A percentile compares a stretch with the other conserved stretches of the same genome.
phyloP scores from a whole-genome alignment of 2,113 vertebrate genomes.

The Oryzias javanicus region DNA sequence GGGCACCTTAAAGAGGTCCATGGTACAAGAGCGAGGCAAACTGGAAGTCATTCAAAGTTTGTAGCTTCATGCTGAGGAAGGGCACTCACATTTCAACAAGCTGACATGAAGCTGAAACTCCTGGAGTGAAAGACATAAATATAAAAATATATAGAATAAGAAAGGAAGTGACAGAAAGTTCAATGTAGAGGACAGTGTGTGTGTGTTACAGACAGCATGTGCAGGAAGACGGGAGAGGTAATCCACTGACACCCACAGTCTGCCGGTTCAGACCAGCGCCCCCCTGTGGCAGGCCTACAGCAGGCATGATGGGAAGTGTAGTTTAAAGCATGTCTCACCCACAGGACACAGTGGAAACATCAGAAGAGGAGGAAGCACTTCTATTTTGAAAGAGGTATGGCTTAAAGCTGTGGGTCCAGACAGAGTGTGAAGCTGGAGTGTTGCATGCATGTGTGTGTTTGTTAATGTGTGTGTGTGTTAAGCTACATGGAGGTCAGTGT shows the following conservation, averaged over 20 bases:
- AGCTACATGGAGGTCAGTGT: constrained; percentile 66
- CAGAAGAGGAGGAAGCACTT: constrained; percentile 73
- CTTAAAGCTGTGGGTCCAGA: constrained; percentile 71
- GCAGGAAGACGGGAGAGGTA: constrained; percentile 57
- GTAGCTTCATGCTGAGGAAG: constrained; percentile 72
- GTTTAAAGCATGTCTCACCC: constrained; percentile 72
- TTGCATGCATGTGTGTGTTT: constrained; percentile 23
- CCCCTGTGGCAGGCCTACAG: constrained; percentile 27
- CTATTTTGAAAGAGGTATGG: constrained; percentile 71
- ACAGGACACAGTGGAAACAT: constrained; percentile 65
- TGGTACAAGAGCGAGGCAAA: constrained; percentile 73
- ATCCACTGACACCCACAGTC: constrained; percentile 26
- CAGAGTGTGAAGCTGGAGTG: constrained; percentile 30
- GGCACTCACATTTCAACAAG: constrained; percentile 57
- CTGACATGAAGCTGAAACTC: constrained; percentile 51
- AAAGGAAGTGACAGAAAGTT: constrained; percentile 55
- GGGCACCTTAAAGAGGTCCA: constrained; percentile 70
- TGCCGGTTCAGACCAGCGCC: constrained; percentile 6
- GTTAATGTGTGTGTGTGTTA: constrained; percentile 29
- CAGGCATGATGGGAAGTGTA: constrained; percentile 65
- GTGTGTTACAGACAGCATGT: constrained; percentile 38
- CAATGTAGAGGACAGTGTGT: constrained; percentile 45
- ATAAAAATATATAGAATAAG: constrained; percentile 77
- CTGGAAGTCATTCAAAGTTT: constrained; percentile 72
- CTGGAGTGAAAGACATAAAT: constrained; percentile 69